Base-by-base conservation (phyloP, 2,888 invertebrate genomes). In the Bombylius major region DNA sequence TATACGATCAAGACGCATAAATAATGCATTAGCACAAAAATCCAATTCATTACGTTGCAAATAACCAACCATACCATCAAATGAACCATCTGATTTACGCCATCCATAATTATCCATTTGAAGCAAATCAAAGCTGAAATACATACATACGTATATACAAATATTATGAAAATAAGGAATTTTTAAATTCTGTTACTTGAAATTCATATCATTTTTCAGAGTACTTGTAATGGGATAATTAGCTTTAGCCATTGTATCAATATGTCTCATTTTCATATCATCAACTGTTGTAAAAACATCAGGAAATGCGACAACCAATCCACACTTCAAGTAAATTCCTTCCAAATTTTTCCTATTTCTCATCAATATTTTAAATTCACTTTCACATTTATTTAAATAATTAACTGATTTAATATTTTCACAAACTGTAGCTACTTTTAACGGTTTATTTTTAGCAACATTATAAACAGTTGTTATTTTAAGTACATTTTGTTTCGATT, bases 1-100 rank as follows among this genome's bases (percentile, higher is more conserved):
- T 64, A 78, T 70, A 49, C 82, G 77, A 67, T 82, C 82, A 1
- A 69, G 58, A 13, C 82, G 75, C 78, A 82, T 79, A 65, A 82
- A 79, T 47, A 75, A 67, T 4, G 69, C 77, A 64, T 78, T 70
- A 59, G 78, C 78, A 44, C 76, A 79, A 58, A 82, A 67, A 65
- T 82, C 81, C 45, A 77, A 65, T 63, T 77, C 75, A 33, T 70
- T 70, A 13, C 79, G 76, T 69, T 82, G 79, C 66, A 82, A 75
- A 59, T 73, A 66, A 39, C 82, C 82, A 70, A 78, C 80, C 61
- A 78, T 73, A 56, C 81, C 72, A 64, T 78, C 74, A 65, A 81
- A 82, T 11, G 79, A 73, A 11, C 80, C 81, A 68, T 82, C 81
- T 0, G 71, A 62, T 49, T 65, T 70, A 56, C 70, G 72, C 75